Evolutionary conservation across 1,140 invertebrate species (phyloP), one percentile per base, ranked within the genome.

Genomic region (Littorina saxatilis): DNA sequence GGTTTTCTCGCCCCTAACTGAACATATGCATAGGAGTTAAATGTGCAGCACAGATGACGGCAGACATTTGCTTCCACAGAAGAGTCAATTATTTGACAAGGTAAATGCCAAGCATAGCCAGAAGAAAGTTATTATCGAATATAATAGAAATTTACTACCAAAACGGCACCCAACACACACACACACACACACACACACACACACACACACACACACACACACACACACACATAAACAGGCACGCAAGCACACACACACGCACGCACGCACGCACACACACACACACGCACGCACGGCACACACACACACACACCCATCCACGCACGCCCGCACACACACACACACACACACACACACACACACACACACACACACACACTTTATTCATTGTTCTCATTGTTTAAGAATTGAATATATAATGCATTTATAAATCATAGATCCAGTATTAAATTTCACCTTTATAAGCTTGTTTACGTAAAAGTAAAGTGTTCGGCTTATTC

Each of bases 151-250:
- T n/a, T n/a, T n/a, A n/a, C n/a, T n/a, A n/a, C n/a, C n/a, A n/a
- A n/a, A n/a, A n/a, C n/a, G 47, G 23, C 13, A 52, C 47, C 1
- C 47, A 52, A 11, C 47, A 58, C 55, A 27, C 15, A 58, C 55
- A 27, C 15, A 58, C 55, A 58, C 55, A 58, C 55, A 58, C 55
- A 58, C 55, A 58, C 55, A 58, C 55, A 58, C 55, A 58, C 55
- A 58, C 55, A 58, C 55, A 58, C 55, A 58, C 55, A 58, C 55
- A 58, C 55, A 58, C 55, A 58, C 55, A 58, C 55, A 58, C 55
- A 58, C 55, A 58, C 55, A 58, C 55, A 58, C 55, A 58, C 55
- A 58, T 23, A 11, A 4, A 58, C 55, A 58, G 4, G n/a, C 55
- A 58, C 55, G n/a, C 55, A 58, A 9, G n/a, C 55, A 47, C 20